phyloP scores from a whole-genome alignment of 2,113 vertebrate genomes.

The Hippocampus abdominalis region DNA sequence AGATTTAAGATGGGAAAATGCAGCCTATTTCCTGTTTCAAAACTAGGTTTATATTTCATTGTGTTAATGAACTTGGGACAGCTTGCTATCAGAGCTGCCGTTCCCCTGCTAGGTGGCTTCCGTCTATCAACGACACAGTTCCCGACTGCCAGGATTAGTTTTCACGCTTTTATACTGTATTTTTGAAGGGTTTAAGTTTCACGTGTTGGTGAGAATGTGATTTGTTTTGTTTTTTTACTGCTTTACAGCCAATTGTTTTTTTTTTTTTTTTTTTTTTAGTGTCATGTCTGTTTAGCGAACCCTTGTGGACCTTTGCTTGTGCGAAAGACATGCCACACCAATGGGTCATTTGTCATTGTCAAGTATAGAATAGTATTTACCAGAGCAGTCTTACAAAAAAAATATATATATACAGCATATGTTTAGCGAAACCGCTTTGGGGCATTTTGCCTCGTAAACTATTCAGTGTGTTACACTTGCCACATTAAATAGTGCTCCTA shows the following conservation, averaged over 20 bases:
- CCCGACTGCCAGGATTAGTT: constrained; percentile 14
- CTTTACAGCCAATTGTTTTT: constrained; percentile 62
- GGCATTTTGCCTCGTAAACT: too few relatives aligned
- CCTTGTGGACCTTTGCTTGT: constrained; percentile 25
- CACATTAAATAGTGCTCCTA: too few relatives aligned
- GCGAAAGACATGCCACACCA: constrained; percentile 41
- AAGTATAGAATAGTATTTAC: too few relatives aligned
- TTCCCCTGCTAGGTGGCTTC: constrained; percentile 27
- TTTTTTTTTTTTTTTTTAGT: constrained; percentile 31
- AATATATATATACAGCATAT: too few relatives aligned
- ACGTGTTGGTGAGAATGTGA: constrained; percentile 16
- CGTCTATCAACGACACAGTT: constrained; percentile 37
- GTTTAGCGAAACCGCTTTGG: too few relatives aligned
- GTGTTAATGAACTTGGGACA: constrained; percentile 38
- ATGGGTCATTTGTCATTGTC: constrained; percentile 44
- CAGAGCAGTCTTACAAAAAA: too few relatives aligned
- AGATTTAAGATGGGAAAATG: constrained; percentile 29
- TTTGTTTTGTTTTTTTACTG: constrained; percentile 20
- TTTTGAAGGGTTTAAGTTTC: constrained; percentile 11
- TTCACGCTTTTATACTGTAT: background rate
- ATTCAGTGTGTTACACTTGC: too few relatives aligned
- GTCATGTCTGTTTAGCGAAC: constrained; percentile 38
- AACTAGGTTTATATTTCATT: constrained; percentile 51
- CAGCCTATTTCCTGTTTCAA: constrained; percentile 40
- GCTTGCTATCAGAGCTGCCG: constrained; percentile 27